Conservation (phyloP, 2,888 invertebrate genomes). For the Folsomia candida region DNA sequence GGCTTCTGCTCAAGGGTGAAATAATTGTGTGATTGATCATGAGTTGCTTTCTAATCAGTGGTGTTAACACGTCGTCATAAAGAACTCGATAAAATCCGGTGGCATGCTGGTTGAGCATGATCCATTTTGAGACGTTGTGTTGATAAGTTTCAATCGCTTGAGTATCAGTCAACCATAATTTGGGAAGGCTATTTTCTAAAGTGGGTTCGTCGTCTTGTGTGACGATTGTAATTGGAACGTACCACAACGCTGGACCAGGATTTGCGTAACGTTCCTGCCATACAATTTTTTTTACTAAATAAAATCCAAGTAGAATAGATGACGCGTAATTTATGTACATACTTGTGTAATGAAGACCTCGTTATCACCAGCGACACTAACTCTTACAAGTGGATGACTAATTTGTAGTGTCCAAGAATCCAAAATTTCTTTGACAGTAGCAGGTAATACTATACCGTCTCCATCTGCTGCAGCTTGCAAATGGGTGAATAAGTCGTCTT, state of each 20-base stretch:
- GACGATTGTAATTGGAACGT: not conserved
- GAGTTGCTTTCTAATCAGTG: not conserved
- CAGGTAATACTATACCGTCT: not conserved
- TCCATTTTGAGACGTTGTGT: not conserved
- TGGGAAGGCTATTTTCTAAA: not conserved
- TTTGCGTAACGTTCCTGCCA: not conserved
- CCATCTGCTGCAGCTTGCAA: not conserved
- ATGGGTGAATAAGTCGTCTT: not conserved
- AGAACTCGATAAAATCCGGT: not conserved
- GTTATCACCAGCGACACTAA: not conserved
- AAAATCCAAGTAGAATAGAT: no score
- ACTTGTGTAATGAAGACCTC: not conserved
- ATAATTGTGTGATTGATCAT: not conserved
- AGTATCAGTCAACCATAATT: not conserved
- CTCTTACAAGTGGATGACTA: not conserved
- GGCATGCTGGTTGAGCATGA: not conserved
- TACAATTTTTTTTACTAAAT: no score
- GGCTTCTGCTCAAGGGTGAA: not conserved
- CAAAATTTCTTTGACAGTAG: constrained; percentile 2
- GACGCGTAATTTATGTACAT: no score
- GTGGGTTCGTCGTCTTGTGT: not conserved
- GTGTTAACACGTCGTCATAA: not conserved
- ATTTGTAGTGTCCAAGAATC: constrained; percentile 2
- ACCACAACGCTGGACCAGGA: not conserved
- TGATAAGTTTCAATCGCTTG: not conserved